Conservation (phyloP, 2,113 vertebrate species). For the Nothoprocta perdicaria region DNA sequence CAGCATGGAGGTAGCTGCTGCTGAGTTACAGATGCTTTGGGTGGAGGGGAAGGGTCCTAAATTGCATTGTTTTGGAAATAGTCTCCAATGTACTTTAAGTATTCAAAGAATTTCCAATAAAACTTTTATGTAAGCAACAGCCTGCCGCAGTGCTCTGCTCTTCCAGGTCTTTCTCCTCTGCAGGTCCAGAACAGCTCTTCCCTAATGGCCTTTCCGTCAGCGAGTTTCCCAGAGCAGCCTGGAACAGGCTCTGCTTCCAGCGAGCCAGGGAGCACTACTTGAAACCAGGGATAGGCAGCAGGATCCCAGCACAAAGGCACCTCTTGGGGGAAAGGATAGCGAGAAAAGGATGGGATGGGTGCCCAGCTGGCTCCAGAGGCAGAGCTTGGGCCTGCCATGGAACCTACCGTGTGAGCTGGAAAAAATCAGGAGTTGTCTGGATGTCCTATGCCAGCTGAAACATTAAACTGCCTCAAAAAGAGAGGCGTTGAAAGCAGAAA, state of each 20-base stretch:
- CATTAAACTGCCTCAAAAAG: not conserved
- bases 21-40: constrained; percentile 30
- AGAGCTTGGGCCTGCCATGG: not conserved
- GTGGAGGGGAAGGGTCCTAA: constrained; percentile 44
- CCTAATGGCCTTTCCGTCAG: not conserved
- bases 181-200: not conserved
- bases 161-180: not conserved
- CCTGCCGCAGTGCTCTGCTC: not conserved
- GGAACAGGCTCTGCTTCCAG: not conserved
- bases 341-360: not conserved
- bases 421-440: not conserved
- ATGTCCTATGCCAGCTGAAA: not conserved
- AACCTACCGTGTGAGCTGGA: not conserved
- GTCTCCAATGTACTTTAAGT: constrained; percentile 64
- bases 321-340: rapidly evolving
- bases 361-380: not conserved
- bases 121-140: constrained; percentile 74
- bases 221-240: not conserved
- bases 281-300: not conserved
- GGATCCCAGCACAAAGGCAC: not conserved
- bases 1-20: constrained; percentile 34
- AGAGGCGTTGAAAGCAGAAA: not conserved
- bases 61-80: constrained; percentile 66
- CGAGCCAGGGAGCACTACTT: no score
- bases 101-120: constrained; percentile 79